phyloP scores from a whole-genome alignment of 2,888 invertebrate genomes.

The Aphelenchoides bicaudatus region DNA sequence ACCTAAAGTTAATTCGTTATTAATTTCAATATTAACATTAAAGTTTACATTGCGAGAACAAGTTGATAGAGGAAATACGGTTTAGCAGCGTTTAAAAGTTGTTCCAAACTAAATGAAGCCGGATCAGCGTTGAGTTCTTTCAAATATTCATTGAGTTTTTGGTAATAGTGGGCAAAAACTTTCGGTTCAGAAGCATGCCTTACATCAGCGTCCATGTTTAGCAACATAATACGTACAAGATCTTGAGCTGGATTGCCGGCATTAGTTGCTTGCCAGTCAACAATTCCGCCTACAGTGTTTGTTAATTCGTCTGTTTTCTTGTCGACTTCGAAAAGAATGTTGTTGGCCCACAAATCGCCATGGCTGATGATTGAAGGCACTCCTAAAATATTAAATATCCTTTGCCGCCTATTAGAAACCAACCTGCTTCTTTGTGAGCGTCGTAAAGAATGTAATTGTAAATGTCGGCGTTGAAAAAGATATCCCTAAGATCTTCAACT shows the following conservation, averaged over 20 bases:
- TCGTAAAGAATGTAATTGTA: conserved; percentile 4
- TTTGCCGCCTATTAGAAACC: too few relatives aligned
- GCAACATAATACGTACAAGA: conserved; percentile 15
- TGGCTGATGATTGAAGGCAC: conserved; percentile 1
- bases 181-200: not conserved
- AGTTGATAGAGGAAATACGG: conserved; percentile 10
- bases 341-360: conserved; percentile 15
- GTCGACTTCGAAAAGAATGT: conserved; percentile 11
- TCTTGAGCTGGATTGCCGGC: conserved; percentile 18
- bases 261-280: conserved; percentile 16
- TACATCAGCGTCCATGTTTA: conserved; percentile 11
- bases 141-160: not conserved
- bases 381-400: too few relatives aligned
- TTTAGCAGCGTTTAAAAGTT: not conserved
- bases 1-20: too few relatives aligned
- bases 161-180: not conserved
- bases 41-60: not conserved
- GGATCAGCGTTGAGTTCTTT: conserved; percentile 2
- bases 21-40: too few relatives aligned
- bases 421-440: not conserved
- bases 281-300: not conserved
- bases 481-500: not conserved
- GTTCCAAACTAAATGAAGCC: conserved; percentile 10
- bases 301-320: not conserved
- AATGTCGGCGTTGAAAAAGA: not conserved